Base-by-base conservation (phyloP, 2,888 invertebrate genomes). In the Maniola hyperantus region DNA sequence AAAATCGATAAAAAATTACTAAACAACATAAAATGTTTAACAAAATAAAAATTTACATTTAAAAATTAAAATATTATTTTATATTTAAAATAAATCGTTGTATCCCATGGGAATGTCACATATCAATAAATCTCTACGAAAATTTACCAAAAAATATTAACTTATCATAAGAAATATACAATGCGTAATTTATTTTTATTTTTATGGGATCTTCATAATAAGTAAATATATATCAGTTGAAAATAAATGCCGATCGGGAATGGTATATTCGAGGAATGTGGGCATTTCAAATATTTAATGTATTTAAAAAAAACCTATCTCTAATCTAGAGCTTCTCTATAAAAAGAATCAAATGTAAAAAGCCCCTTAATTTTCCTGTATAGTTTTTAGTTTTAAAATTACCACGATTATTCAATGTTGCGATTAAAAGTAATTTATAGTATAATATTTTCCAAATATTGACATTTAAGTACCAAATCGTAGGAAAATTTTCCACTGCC, bases 41-140 rank as follows among this genome's bases (percentile, higher is more conserved):
- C 83, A 89, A 89, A 90, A 87, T 87, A 88, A 85, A 84, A 86
- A 87, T 87, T 83, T 88, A 89, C 88, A 90, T 83, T 83, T 83
- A 83, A 82, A 83, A 69, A 66, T 59, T 59, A 73, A 70, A 72
- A 85, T 82, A 84, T 81, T 76, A 78, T 15, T 7, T 33, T 54
- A 36, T 26, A 20, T 13, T 34, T 20, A 55, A 39, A 83, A 79
- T 85, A 85, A 87, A 88, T 89, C 89, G 91, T 89, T 90, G 91
- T 85, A 74, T 83, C 82, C 86, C 81, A 71, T 65, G 75, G 89
- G 88, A 88, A 86, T 84, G 82, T 83, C 76, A 73, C 72, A 75
- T 48, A 15, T 26, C n/a, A 57, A 77, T 78, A 81, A 83, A 82
- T 77, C 74, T 82, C 79, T 85, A 83, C 74, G 83, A 83, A 87